phyloP scores from a whole-genome alignment of 1,140 invertebrate genomes.

The Gryllus bimaculatus region DNA sequence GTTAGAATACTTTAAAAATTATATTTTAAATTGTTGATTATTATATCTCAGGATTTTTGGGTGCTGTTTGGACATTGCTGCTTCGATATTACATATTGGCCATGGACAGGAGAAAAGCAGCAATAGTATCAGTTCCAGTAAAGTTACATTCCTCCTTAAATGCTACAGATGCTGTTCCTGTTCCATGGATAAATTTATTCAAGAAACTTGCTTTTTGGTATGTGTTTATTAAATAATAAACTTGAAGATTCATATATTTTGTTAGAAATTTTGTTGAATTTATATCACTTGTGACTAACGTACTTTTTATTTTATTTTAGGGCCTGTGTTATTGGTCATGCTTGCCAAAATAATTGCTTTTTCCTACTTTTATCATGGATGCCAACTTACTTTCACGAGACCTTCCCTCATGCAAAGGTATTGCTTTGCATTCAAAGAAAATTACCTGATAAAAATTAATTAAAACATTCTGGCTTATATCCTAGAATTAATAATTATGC shows the following conservation, averaged over 20 bases:
- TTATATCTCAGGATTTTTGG: constrained; percentile 37
- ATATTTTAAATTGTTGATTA: background rate
- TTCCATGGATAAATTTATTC: constrained; percentile 47
- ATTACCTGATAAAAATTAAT: too few species aligned
- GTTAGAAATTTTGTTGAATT: background rate
- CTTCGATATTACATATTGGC: constrained; percentile 40
- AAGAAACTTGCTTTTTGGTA: constrained; percentile 49
- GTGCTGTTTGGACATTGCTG: constrained; percentile 43
- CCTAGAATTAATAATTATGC: too few species aligned
- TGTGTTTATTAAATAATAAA: constrained; percentile 15
- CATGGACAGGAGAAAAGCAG: constrained; percentile 29
- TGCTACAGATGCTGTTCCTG: constrained; percentile 28
- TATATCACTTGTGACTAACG: background rate
- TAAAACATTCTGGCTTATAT: too few species aligned
- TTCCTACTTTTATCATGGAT: constrained; percentile 66
- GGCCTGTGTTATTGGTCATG: constrained; percentile 59
- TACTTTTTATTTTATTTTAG: constrained; percentile 34
- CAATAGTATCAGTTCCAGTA: constrained; percentile 24
- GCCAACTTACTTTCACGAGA: constrained; percentile 68
- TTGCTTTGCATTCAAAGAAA: background rate
- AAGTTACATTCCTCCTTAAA: constrained; percentile 19
- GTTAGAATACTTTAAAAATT: background rate
- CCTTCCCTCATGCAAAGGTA: constrained; percentile 50
- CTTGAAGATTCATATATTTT: background rate
- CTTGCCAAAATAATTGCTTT: constrained; percentile 67